Conservation (phyloP, 2,888 invertebrate genomes). For the Allygus modestus region DNA sequence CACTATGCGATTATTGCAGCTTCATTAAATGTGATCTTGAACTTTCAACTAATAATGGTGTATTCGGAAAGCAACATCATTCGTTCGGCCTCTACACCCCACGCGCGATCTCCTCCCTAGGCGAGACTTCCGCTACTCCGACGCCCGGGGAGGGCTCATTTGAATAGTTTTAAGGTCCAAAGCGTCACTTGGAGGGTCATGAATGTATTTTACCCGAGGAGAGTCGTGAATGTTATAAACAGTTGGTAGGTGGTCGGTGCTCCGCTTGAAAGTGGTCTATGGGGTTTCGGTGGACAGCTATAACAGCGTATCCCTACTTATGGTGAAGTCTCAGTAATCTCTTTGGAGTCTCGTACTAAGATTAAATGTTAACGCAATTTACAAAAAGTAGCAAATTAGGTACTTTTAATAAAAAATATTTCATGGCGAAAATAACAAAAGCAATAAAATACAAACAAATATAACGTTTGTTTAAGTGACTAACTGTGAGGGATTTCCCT, state of each 20-base stretch:
- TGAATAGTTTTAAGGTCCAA: constrained; percentile 21
- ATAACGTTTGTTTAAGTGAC: no score
- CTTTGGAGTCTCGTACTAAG: no score
- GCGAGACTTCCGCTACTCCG: background rate
- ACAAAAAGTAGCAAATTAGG: no score
- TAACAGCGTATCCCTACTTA: no score
- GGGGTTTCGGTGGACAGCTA: no score
- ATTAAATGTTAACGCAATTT: no score
- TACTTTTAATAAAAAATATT: no score
- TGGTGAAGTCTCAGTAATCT: no score
- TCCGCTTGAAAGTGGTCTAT: no score
- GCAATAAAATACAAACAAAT: no score
- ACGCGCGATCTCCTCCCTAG: background rate
- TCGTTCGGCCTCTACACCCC: background rate
- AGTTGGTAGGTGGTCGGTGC: background rate
- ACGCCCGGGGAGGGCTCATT: background rate
- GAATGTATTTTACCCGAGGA: background rate
- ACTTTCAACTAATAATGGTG: constrained; percentile 7
- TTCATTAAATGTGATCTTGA: constrained; percentile 13
- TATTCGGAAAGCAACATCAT: constrained; percentile 1
- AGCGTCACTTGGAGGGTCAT: background rate
- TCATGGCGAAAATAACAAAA: no score
- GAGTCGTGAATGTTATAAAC: background rate
- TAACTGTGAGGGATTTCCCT: no score
- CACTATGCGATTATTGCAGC: background rate